A percentile compares a stretch with the other conserved stretches of the same genome.
Evolutionary conservation across 1,140 invertebrate species (phyloP).

Genomic region (Halictus rubicundus): DNA sequence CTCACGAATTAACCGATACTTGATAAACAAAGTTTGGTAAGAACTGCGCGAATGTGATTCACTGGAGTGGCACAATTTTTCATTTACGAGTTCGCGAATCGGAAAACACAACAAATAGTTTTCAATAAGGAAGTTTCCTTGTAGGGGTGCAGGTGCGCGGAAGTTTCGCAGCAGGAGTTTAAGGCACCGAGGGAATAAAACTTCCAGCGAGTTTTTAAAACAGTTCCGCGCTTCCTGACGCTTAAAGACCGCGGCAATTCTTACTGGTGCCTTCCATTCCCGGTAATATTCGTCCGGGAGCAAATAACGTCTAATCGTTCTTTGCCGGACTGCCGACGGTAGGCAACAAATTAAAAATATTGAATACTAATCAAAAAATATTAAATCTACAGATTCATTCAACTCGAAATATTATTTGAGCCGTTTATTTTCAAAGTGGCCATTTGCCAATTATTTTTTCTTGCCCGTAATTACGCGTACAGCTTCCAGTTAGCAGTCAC

Average conservation of each 20-base stretch:
- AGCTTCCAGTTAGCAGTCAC: no score
- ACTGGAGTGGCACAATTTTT: constrained; percentile 51
- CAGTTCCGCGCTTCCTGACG: constrained; percentile 57
- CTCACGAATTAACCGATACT: neutral
- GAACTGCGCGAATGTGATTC: constrained; percentile 5
- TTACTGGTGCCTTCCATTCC: neutral
- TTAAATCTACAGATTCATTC: no score
- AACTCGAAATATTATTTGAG: no score
- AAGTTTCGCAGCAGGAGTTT: constrained; percentile 50
- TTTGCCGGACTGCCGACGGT: neutral
- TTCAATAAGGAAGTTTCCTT: constrained; percentile 63
- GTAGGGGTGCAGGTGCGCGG: constrained; percentile 52
- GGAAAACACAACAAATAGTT: constrained; percentile 61
- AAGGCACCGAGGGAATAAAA: constrained; percentile 59
- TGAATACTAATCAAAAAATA: no score
- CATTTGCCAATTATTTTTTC: no score
- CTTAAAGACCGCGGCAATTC: constrained; percentile 56
- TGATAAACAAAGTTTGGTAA: neutral
- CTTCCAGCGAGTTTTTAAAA: constrained; percentile 63
- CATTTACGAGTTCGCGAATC: constrained; percentile 48
- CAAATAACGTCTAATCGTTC: constrained; percentile 4
- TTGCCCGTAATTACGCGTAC: no score
- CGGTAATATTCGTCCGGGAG: constrained; percentile 7
- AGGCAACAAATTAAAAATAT: no score
- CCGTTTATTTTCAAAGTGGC: no score